phyloP scores from a whole-genome alignment of 2,797 vertebrate species.

The Notamacropus eugenii region DNA sequence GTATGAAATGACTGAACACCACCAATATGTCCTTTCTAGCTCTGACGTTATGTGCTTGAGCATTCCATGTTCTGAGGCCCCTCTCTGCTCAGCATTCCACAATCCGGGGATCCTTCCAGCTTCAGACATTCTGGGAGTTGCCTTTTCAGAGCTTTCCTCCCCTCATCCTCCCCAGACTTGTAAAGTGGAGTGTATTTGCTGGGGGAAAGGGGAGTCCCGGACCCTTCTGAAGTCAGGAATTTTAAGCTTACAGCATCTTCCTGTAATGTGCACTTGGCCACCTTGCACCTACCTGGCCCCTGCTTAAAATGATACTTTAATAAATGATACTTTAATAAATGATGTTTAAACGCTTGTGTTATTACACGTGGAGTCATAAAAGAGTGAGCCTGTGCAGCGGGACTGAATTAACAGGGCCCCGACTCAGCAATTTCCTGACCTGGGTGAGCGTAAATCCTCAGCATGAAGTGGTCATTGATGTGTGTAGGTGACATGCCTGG shows the following conservation, averaged over 20 bases:
- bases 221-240: conserved; percentile 1
- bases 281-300: conserved; percentile 69
- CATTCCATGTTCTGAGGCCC: not conserved
- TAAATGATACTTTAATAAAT: conserved; percentile 84
- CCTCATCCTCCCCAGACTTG: not conserved
- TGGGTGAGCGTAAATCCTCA: conserved; percentile 64
- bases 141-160: not conserved
- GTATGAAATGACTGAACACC: not conserved
- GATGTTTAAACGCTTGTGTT: conserved; percentile 81
- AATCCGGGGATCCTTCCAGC: not conserved
- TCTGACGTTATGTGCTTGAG: not conserved
- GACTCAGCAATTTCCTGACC: conserved; percentile 82
- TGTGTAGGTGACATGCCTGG: conserved; percentile 69
- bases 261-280: conserved; percentile 19
- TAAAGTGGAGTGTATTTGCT: not conserved
- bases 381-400: conserved; percentile 61
- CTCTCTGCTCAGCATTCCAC: not conserved
- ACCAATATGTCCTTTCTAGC: not conserved
- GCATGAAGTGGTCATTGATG: conserved; percentile 75
- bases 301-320: conserved; percentile 82
- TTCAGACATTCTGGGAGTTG: not conserved
- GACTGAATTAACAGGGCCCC: conserved; percentile 72
- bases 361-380: conserved; percentile 85
- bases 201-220: not conserved
- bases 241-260: conserved; percentile 39